Conservation (phyloP, 2,888 invertebrate genomes). For the Aleiodes alternator region DNA sequence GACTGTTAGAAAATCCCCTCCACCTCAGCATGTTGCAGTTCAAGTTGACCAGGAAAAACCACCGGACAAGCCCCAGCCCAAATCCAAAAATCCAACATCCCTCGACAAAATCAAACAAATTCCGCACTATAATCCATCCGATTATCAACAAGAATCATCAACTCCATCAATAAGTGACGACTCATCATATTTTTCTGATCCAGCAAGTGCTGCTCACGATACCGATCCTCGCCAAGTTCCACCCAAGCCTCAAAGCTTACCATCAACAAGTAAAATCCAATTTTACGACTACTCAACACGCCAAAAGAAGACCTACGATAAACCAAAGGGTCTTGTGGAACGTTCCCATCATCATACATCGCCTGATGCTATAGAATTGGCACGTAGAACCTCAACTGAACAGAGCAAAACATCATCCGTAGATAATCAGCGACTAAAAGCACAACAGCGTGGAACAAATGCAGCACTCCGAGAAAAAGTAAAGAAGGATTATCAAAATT, state of each 20-base stretch:
- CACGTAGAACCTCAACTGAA: slow-evolving; percentile 50
- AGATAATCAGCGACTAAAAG: slow-evolving; percentile 55
- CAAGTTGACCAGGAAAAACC: neutral
- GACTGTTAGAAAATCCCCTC: neutral
- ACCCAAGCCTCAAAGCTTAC: neutral
- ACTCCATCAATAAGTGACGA: slow-evolving; percentile 67
- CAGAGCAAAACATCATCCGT: slow-evolving; percentile 5
- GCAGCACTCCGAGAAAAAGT: slow-evolving; percentile 69
- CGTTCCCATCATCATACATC: slow-evolving; percentile 63
- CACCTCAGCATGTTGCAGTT: neutral
- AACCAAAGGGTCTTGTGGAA: slow-evolving; percentile 67
- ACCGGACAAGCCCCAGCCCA: neutral
- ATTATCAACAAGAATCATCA: slow-evolving; percentile 65
- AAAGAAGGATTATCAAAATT: slow-evolving; percentile 66
- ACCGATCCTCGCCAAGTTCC: neutral
- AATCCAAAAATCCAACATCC: neutral
- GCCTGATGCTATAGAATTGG: slow-evolving; percentile 69
- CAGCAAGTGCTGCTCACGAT: slow-evolving; percentile 50
- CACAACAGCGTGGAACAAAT: slow-evolving; percentile 66
- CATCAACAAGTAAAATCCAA: slow-evolving; percentile 61
- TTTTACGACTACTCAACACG: slow-evolving; percentile 68
- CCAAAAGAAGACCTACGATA: slow-evolving; percentile 63
- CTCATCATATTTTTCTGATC: slow-evolving; percentile 71
- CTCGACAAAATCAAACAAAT: neutral
- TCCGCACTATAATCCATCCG: slow-evolving; percentile 67